These are phyloP conservation scores for Ceratosolen solmsi DNA, from an alignment of 1,140 invertebrate genomes.

Conservation along the genomic window DNA sequence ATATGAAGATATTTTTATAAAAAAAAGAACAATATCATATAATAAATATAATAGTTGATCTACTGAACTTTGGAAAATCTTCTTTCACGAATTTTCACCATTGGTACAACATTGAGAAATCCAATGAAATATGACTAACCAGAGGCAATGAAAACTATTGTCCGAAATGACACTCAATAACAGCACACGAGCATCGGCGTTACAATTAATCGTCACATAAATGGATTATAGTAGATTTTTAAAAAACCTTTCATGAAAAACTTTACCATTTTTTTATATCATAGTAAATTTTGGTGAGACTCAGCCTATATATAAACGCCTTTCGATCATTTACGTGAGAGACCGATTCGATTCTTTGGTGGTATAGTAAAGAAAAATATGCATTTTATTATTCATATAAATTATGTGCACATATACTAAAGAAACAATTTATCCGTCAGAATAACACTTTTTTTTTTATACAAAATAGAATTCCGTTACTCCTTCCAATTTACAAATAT, in stretches of 20 bases:
- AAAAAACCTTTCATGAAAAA: slow-evolving; percentile 24
- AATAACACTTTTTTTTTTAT: slow-evolving; percentile 24
- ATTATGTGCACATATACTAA: no score
- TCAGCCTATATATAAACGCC: background rate
- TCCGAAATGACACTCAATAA: background rate
- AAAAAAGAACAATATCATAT: background rate
- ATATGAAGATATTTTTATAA: background rate
- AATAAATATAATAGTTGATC: background rate
- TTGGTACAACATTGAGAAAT: background rate
- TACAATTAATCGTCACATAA: slow-evolving; percentile 37
- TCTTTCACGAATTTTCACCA: background rate
- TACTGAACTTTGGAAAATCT: no score
- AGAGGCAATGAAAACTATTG: background rate
- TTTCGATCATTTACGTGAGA: no score
- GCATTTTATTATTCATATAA: no score
- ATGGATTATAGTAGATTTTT: slow-evolving; percentile 39
- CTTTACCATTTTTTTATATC: background rate
- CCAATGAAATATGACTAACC: slow-evolving; percentile 9
- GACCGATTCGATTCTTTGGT: background rate
- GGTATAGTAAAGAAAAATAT: background rate
- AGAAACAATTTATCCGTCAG: no score
- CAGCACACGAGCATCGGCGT: slow-evolving; percentile 6
- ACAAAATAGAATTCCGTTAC: slow-evolving; percentile 19
- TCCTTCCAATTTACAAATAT: background rate
- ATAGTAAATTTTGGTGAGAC: background rate